phyloP scores from a whole-genome alignment of 1,140 invertebrate genomes.

The Stratiolaelaps scimitus region DNA sequence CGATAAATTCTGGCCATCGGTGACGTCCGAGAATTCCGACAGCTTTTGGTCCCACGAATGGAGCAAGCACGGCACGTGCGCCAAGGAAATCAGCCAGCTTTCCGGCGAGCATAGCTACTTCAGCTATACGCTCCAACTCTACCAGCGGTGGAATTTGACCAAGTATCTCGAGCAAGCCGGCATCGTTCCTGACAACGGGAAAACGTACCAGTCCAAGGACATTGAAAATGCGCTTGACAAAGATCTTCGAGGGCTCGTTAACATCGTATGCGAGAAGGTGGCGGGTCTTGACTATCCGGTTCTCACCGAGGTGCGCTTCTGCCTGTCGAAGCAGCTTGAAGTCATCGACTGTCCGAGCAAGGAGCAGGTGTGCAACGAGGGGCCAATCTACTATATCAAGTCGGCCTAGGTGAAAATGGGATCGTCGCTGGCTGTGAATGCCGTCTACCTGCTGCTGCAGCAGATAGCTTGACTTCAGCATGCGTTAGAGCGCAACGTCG shows the following conservation, averaged over 20 bases:
- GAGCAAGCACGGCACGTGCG: slow-evolving; percentile 34
- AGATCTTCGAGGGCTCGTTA: slow-evolving; percentile 21
- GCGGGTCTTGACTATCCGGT: slow-evolving; percentile 30
- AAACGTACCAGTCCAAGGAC: slow-evolving; percentile 11
- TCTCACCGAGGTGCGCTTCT: slow-evolving; percentile 31
- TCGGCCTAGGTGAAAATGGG: too few relatives aligned
- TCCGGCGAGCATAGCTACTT: slow-evolving; percentile 33
- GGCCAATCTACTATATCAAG: not conserved
- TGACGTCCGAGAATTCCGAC: slow-evolving; percentile 30
- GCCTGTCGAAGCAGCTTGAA: slow-evolving; percentile 30
- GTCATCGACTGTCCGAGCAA: slow-evolving; percentile 30
- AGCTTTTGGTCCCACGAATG: slow-evolving; percentile 35
- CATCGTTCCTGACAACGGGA: slow-evolving; percentile 29
- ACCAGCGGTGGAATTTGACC: slow-evolving; percentile 30
- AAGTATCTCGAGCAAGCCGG: slow-evolving; percentile 5
- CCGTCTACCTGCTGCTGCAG: too few relatives aligned
- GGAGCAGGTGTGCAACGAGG: not conserved
- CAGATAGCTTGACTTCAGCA: too few relatives aligned
- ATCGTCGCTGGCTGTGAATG: too few relatives aligned
- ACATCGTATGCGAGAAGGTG: slow-evolving; percentile 29
- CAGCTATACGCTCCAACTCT: slow-evolving; percentile 30
- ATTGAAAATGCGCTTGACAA: slow-evolving; percentile 29
- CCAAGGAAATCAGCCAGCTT: slow-evolving; percentile 29
- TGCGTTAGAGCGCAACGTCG: too few relatives aligned
- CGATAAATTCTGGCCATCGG: slow-evolving; percentile 29